phyloP scores from a whole-genome alignment of 2,113 vertebrate species.

The Opisthocomus hoazin region DNA sequence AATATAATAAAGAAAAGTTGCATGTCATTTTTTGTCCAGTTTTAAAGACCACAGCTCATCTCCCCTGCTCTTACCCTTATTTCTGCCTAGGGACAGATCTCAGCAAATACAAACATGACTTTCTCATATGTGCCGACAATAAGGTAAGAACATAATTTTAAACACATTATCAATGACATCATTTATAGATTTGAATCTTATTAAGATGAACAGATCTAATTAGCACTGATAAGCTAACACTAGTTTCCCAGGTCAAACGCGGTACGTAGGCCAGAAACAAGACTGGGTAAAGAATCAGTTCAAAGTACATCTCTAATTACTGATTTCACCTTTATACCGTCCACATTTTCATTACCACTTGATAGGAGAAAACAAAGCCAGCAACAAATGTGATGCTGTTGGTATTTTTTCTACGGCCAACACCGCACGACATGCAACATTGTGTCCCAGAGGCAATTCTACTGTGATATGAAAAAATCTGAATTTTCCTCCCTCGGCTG shows the following conservation, averaged over 20 bases:
- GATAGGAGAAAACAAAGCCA: not conserved
- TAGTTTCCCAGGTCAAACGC: not conserved
- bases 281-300: not conserved
- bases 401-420: not conserved
- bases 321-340: not conserved
- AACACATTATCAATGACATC: not conserved
- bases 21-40: not conserved
- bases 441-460: not conserved
- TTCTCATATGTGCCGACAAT: not conserved
- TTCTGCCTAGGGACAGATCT: not conserved
- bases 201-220: not conserved
- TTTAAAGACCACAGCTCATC: not conserved
- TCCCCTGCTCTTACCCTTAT: not conserved
- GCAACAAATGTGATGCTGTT: not conserved
- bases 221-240: not conserved
- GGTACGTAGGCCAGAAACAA: not conserved
- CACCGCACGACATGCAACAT: not conserved
- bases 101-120: not conserved
- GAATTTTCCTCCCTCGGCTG: not conserved
- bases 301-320: not conserved
- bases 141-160: not conserved
- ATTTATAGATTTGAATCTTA: not conserved
- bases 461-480: not conserved
- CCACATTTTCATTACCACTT: not conserved
- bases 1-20: not conserved